phyloP scores from a whole-genome alignment of 1,140 invertebrate species.

The Camponotus floridanus region DNA sequence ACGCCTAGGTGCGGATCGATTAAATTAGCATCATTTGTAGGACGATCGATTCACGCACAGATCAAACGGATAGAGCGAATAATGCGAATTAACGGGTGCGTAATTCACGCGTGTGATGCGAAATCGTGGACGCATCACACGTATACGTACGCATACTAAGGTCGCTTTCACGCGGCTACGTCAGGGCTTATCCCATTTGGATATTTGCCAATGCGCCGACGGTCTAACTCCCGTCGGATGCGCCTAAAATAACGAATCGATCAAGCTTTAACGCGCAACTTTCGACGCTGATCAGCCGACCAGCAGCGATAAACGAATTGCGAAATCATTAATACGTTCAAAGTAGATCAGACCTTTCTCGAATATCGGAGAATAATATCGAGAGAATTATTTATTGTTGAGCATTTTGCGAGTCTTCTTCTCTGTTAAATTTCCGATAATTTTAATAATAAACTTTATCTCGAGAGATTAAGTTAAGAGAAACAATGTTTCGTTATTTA shows the following conservation, averaged over 20 bases:
- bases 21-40: conserved; percentile 32
- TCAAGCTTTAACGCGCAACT: conserved; percentile 63
- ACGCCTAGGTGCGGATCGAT: background rate
- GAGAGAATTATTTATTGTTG: background rate
- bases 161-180: conserved; percentile 67
- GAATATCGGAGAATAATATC: background rate
- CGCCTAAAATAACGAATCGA: conserved; percentile 75
- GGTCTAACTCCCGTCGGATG: conserved; percentile 72
- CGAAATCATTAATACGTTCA: conserved; percentile 19
- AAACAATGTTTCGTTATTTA: background rate
- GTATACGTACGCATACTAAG: conserved; percentile 37
- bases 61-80: conserved; percentile 11
- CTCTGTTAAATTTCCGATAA: background rate
- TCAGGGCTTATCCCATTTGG: conserved; percentile 78
- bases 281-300: conserved; percentile 57
- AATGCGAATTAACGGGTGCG: conserved; percentile 48
- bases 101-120: conserved; percentile 46
- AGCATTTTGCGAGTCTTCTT: background rate
- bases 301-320: conserved; percentile 29
- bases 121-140: background rate
- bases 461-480: background rate
- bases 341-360: background rate
- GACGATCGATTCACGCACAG: conserved; percentile 44
- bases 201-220: conserved; percentile 73
- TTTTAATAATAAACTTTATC: background rate